These are phyloP conservation scores for Helicorthomorpha holstii DNA, from an alignment of 1,140 invertebrate species.

Conservation along the genomic window DNA sequence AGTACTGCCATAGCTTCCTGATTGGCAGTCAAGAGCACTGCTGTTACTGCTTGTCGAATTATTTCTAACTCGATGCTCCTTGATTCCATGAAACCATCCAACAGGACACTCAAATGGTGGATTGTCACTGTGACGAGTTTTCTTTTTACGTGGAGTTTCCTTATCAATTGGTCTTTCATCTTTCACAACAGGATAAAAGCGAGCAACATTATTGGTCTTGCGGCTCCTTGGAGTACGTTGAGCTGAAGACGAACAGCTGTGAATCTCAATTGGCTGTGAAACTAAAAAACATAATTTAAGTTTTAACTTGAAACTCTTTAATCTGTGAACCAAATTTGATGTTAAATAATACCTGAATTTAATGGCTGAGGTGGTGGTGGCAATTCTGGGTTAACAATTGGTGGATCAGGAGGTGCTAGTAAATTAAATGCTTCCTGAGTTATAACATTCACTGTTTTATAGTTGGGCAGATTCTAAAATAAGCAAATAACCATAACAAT, in stretches of 20 bases:
- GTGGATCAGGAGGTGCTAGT: conserved; percentile 42
- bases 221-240: conserved; percentile 18
- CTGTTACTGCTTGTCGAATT: conserved; percentile 52
- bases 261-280: conserved; percentile 13
- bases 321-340: no score
- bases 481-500: neutral
- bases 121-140: conserved; percentile 80
- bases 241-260: conserved; percentile 19
- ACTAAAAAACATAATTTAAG: no score
- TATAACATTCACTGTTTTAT: conserved; percentile 79
- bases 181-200: conserved; percentile 91
- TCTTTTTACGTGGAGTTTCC: conserved; percentile 56
- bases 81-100: conserved; percentile 88
- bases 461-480: conserved; percentile 32
- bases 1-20: conserved; percentile 43
- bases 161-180: conserved; percentile 39
- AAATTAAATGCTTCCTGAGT: conserved; percentile 73
- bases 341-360: conserved; percentile 9
- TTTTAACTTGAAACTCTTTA: no score
- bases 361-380: conserved; percentile 50
- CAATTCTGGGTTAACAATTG: conserved; percentile 40
- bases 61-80: conserved; percentile 57
- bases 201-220: conserved; percentile 28
- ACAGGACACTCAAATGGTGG: conserved; percentile 83
- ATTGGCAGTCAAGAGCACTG: conserved; percentile 45